Base-by-base conservation (phyloP, 2,113 vertebrate species). In the Nothobranchius kuhntae region DNA sequence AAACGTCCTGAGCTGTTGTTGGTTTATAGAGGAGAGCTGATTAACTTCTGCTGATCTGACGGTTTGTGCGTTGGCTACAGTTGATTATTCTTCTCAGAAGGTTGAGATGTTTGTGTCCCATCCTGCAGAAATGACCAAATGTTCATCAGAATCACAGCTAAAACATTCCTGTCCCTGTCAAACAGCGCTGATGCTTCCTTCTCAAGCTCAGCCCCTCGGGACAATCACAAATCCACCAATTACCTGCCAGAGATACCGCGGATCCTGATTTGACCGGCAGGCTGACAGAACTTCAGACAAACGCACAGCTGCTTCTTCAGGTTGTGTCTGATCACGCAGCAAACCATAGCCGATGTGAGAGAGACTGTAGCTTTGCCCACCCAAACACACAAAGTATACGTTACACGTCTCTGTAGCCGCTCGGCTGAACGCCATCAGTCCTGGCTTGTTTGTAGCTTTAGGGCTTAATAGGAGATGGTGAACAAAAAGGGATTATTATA, bases 361-460 rank as follows among this genome's bases (percentile, higher is more conserved):
- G 78, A 84, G 56, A 61, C 24, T 14, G 71, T 58, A 24, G 68
- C 53, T 70, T 35, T 77, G 73, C 81, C 85, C 86, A 84, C 78
- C 78, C 82, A 84, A 78, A 84, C 77, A 68, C 63, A 78, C 17
- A 58, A 36, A 66, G 17, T 51, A 47, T 13, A 44, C 3, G 6
- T 56, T 3, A 36, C 36, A 12, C 35, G 36, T 70, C 42, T 56
- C 77, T 9, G 56, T 46, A 54, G 71, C 55, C 35, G 54, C 15
- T 52, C 68, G 61, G 58, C 75, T 52, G 62, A 46, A 30, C 30
- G 30, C 30, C 4, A 64, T 83, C 10, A 48, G 91, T 86, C 87
- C 89, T 47, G 51, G 89, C 91, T 87, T 90, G 90, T 84, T 75
- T 83, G 68, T 70, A 53, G 81, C 89, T 87, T 47, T 9, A 42